Conservation (phyloP, 1,140 invertebrate species). For the Coelopa frigida region DNA sequence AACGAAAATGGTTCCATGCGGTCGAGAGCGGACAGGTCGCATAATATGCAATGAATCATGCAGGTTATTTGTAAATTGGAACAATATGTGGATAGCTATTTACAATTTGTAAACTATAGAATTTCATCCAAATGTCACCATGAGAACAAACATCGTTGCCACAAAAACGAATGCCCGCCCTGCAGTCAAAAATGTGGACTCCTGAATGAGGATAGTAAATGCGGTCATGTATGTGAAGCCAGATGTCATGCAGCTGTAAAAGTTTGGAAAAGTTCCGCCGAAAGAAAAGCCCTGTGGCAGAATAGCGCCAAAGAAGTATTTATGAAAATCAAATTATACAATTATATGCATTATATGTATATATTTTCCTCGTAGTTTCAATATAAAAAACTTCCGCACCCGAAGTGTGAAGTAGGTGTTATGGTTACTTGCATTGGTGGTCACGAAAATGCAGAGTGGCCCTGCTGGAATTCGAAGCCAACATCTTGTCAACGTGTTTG, state of each 20-base stretch:
- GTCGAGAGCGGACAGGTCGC: conserved; percentile 64
- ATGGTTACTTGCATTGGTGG: conserved; percentile 70
- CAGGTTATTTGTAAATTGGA: too few relatives aligned
- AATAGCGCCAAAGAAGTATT: conserved; percentile 48
- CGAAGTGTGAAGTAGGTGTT: conserved; percentile 62
- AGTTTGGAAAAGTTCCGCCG: too few relatives aligned
- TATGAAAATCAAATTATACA: conserved; percentile 12
- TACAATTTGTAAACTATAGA: conserved; percentile 43
- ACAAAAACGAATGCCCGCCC: conserved; percentile 79
- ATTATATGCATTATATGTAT: neutral
- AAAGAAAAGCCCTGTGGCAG: conserved; percentile 2
- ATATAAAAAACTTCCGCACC: conserved; percentile 60
- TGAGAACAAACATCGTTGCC: conserved; percentile 70
- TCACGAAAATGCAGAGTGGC: conserved; percentile 69
- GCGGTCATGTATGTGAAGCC: conserved; percentile 67
- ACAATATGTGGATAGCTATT: too few relatives aligned
- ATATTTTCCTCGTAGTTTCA: conserved; percentile 47
- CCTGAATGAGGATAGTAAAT: conserved; percentile 51
- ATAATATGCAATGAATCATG: conserved; percentile 71
- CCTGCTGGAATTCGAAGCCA: conserved; percentile 64
- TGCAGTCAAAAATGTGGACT: conserved; percentile 67
- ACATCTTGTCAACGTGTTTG: conserved; percentile 69
- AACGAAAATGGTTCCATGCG: conserved; percentile 76
- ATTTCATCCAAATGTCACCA: conserved; percentile 73
- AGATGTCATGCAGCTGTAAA: conserved; percentile 75